Evolutionary conservation across 2,888 invertebrate species (phyloP).

Genomic region (Lasioglossum malachurum): DNA sequence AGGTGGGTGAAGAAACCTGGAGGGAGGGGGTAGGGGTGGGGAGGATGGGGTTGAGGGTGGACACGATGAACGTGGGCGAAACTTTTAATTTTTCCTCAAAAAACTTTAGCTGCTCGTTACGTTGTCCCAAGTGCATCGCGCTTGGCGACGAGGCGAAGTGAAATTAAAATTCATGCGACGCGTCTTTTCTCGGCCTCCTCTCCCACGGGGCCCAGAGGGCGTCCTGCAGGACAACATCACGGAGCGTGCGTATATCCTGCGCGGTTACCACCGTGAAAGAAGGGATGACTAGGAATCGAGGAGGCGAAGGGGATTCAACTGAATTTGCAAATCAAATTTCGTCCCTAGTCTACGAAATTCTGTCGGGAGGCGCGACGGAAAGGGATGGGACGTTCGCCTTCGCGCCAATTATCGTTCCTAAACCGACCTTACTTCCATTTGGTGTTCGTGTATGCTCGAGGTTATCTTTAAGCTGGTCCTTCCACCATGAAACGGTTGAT

Average conservation of each 20-base stretch:
- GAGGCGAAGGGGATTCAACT: constrained; percentile 76
- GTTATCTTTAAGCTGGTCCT: constrained; percentile 42
- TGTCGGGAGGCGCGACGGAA: constrained; percentile 59
- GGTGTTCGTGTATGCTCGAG: constrained; percentile 41
- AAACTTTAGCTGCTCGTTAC: constrained; percentile 82
- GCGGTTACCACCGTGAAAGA: constrained; percentile 57
- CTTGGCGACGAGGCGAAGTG: constrained; percentile 71
- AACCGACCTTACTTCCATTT: constrained; percentile 73
- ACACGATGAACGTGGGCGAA: constrained; percentile 62
- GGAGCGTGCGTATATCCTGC: constrained; percentile 65
- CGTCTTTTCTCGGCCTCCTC: constrained; percentile 79
- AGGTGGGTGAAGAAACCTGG: constrained; percentile 39
- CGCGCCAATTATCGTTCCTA: constrained; percentile 80
- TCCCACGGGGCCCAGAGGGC: constrained; percentile 76
- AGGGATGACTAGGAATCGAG: constrained; percentile 62
- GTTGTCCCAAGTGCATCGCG: constrained; percentile 75
- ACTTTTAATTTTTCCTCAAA: constrained; percentile 82
- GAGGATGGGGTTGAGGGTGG: constrained; percentile 10
- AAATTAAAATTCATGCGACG: constrained; percentile 82
- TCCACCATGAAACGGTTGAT: constrained; percentile 22
- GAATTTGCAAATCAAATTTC: constrained; percentile 83
- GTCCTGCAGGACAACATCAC: constrained; percentile 73
- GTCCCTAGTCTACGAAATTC: constrained; percentile 76
- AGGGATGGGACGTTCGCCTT: constrained; percentile 71
- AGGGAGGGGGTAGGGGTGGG: background rate